These are phyloP conservation scores for Sarcophilus harrisii DNA, from an alignment of 2,797 vertebrate species.

Conservation along the genomic window DNA sequence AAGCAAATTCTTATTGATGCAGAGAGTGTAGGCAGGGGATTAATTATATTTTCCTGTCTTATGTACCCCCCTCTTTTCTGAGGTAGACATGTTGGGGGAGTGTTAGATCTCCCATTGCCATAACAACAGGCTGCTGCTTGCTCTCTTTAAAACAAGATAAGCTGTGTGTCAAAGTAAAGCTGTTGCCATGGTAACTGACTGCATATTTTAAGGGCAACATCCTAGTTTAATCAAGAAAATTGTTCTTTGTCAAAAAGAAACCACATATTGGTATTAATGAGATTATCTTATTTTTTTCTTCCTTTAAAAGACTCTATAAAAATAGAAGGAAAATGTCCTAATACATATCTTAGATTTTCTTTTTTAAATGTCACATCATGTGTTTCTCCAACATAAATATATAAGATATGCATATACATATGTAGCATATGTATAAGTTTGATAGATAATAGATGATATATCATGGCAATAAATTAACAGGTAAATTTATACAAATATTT, in stretches of 20 bases:
- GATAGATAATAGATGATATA: not conserved
- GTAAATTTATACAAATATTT: not conserved
- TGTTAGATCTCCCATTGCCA: conserved; percentile 81
- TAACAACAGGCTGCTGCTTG: conserved; percentile 83
- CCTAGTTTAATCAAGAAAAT: conserved; percentile 85
- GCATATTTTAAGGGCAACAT: conserved; percentile 84
- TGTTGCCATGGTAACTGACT: conserved; percentile 85
- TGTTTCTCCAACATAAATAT: not conserved
- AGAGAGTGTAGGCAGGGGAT: not conserved
- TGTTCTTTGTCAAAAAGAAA: conserved; percentile 77
- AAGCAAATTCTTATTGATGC: not conserved
- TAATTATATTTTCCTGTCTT: not conserved
- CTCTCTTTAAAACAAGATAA: conserved; percentile 83
- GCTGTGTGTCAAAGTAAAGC: conserved; percentile 84
- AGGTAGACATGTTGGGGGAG: conserved; percentile 55
- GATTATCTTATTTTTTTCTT: conserved; percentile 36
- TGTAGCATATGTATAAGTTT: not conserved
- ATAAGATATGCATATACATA: not conserved
- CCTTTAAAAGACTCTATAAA: conserved; percentile 14
- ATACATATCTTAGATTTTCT: not conserved
- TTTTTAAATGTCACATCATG: conserved; percentile 24
- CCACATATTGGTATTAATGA: conserved; percentile 44
- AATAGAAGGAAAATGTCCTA: conserved; percentile 38
- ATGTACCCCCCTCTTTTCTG: conserved; percentile 26
- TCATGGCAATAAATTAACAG: not conserved